phyloP scores from a whole-genome alignment of 1,140 invertebrate species.

The Drosophila micromelanica region DNA sequence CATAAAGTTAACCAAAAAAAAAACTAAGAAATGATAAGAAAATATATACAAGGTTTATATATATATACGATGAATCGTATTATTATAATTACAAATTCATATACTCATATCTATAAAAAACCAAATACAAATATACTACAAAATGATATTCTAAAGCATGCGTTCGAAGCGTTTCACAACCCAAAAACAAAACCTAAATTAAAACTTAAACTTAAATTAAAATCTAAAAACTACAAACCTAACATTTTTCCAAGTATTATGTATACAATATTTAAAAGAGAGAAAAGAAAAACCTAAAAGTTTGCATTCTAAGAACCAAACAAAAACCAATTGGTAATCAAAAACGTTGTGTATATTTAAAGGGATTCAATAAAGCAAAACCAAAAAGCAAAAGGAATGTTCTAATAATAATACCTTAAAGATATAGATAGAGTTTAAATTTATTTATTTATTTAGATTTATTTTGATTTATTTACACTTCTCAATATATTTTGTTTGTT shows the following conservation, averaged over 20 bases:
- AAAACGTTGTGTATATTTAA: conserved; percentile 82
- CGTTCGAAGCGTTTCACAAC: conserved; percentile 75
- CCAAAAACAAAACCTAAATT: conserved; percentile 53
- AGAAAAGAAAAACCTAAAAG: conserved; percentile 27
- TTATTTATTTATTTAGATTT: conserved; percentile 40
- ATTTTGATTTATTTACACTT: conserved; percentile 28
- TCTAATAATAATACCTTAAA: conserved; percentile 15
- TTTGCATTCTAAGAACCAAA: conserved; percentile 78
- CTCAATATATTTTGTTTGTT: conserved; percentile 31
- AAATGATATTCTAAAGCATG: conserved; percentile 78
- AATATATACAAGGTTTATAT: conserved; percentile 74
- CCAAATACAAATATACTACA: conserved; percentile 22
- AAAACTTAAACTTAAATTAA: conserved; percentile 30
- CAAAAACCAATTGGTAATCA: conserved; percentile 73
- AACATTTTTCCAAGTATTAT: conserved; percentile 68
- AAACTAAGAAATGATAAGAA: conserved; percentile 17
- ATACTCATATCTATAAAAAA: conserved; percentile 45
- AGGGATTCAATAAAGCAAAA: conserved; percentile 76
- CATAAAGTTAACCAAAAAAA: conserved; percentile 47
- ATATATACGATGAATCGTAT: conserved; percentile 57
- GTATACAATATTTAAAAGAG: conserved; percentile 52
- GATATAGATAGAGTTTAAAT: no score
- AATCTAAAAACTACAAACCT: conserved; percentile 44
- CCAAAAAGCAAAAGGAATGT: conserved; percentile 5
- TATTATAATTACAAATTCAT: conserved; percentile 47